These are phyloP conservation scores for Rhyzopertha dominica DNA, from an alignment of 1,140 invertebrate species.

Conservation along the genomic window DNA sequence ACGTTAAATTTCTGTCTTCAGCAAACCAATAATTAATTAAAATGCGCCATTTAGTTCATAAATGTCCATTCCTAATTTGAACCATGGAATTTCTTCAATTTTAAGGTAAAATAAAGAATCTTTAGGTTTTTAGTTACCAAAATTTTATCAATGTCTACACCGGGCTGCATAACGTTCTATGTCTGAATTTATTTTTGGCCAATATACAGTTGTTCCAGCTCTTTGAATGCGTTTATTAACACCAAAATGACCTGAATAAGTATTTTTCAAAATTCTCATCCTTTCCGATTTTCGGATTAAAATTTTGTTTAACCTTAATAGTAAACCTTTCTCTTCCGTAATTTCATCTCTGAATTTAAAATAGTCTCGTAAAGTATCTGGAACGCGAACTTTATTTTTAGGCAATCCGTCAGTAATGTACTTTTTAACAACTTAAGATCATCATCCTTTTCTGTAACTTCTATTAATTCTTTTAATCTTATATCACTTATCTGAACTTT, in stretches of 20 bases:
- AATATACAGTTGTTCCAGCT: constrained; percentile 45
- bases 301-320: constrained; percentile 31
- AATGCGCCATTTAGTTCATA: constrained; percentile 39
- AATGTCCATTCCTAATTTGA: constrained; percentile 35
- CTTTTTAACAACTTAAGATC: constrained; percentile 1
- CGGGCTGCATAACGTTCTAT: constrained; percentile 44
- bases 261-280: constrained; percentile 35
- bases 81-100: constrained; percentile 23
- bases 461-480: constrained; percentile 1
- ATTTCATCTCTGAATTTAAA: constrained; percentile 21
- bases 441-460: constrained; percentile 1
- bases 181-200: constrained; percentile 45
- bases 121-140: constrained; percentile 21
- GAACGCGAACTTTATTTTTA: constrained; percentile 16
- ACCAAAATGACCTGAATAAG: constrained; percentile 47
- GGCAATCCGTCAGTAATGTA: not conserved
- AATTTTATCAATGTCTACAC: constrained; percentile 41
- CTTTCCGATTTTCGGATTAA: constrained; percentile 42
- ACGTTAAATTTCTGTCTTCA: constrained; percentile 17
- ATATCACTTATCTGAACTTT: not conserved
- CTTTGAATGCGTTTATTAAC: constrained; percentile 40
- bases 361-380: constrained; percentile 20
- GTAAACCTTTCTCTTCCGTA: constrained; percentile 29
- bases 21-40: constrained; percentile 23
- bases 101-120: constrained; percentile 35